These are phyloP conservation scores for Agelastica alni DNA, from an alignment of 2,888 invertebrate genomes.

Conservation along the genomic window DNA sequence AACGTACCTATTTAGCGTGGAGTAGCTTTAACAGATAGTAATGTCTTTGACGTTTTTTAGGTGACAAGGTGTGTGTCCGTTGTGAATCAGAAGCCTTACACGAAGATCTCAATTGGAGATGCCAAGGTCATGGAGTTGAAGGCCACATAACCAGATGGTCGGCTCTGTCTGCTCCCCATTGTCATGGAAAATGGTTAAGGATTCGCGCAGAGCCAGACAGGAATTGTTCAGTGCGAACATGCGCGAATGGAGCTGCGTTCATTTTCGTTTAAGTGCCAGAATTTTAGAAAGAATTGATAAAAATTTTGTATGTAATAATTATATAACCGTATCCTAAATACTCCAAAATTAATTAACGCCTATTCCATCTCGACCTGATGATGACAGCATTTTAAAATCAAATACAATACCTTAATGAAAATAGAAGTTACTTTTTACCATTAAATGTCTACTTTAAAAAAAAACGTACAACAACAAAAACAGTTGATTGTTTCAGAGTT, in stretches of 20 bases:
- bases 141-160: constrained; percentile 80
- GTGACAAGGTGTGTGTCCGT: constrained; percentile 76
- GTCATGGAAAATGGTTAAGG: constrained; percentile 87
- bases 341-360: too few relatives aligned
- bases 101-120: constrained; percentile 74
- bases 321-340: too few relatives aligned
- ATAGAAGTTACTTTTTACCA: too few relatives aligned
- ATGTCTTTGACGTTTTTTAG: too few relatives aligned
- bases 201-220: constrained; percentile 47
- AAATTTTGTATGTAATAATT: background rate
- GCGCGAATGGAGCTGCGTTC: constrained; percentile 48
- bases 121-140: constrained; percentile 83
- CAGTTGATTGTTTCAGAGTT: too few relatives aligned
- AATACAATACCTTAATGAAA: too few relatives aligned
- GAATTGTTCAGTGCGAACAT: constrained; percentile 48
- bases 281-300: constrained; percentile 6
- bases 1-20: too few relatives aligned
- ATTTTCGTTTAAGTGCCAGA: constrained; percentile 49
- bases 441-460: too few relatives aligned
- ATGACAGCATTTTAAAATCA: too few relatives aligned
- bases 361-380: too few relatives aligned
- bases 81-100: constrained; percentile 84
- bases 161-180: constrained; percentile 82
- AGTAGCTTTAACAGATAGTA: too few relatives aligned
- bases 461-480: too few relatives aligned